These are phyloP conservation scores for Sinotaia quadrata DNA, from an alignment of 2,888 invertebrate genomes.

Conservation along the genomic window DNA sequence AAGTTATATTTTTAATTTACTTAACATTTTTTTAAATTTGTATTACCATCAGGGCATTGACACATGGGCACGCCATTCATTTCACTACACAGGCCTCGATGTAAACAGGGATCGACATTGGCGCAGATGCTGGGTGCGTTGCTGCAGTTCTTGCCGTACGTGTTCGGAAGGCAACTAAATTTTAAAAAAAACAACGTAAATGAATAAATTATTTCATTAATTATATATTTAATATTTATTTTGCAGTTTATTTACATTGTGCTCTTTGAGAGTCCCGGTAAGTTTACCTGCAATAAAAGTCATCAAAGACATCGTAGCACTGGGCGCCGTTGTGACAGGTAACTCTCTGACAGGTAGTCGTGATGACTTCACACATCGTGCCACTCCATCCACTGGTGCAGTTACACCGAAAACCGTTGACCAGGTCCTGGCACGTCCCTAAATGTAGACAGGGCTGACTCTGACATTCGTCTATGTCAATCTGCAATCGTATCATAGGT, in stretches of 20 bases:
- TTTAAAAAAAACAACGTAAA: constrained; percentile 15
- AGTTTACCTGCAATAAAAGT: constrained; percentile 56
- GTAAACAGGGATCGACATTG: constrained; percentile 84
- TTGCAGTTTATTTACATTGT: no score
- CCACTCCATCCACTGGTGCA: constrained; percentile 55
- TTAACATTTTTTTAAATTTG: no score
- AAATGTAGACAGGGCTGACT: constrained; percentile 36
- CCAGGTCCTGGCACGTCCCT: constrained; percentile 38
- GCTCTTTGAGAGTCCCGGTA: no score
- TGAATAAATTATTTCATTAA: no score
- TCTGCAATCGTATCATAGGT: constrained; percentile 32
- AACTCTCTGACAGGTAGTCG: constrained; percentile 21
- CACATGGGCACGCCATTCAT: constrained; percentile 35
- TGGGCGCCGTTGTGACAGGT: constrained; percentile 30
- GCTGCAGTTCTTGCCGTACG: constrained; percentile 84
- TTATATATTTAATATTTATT: no score
- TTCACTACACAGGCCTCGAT: constrained; percentile 84
- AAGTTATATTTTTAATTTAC: no score
- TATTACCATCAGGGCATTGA: constrained; percentile 40
- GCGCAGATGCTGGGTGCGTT: constrained; percentile 91
- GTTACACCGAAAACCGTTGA: constrained; percentile 45
- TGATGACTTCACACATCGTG: constrained; percentile 40
- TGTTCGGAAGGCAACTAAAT: constrained; percentile 53
- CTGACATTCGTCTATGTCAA: constrained; percentile 38
- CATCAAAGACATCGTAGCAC: constrained; percentile 43